Percentiles rank a stretch among this genome's conserved stretches.
These are phyloP conservation scores for Podarcis lilfordi DNA, from an alignment of 2,797 vertebrate genomes.

Conservation along the genomic window DNA sequence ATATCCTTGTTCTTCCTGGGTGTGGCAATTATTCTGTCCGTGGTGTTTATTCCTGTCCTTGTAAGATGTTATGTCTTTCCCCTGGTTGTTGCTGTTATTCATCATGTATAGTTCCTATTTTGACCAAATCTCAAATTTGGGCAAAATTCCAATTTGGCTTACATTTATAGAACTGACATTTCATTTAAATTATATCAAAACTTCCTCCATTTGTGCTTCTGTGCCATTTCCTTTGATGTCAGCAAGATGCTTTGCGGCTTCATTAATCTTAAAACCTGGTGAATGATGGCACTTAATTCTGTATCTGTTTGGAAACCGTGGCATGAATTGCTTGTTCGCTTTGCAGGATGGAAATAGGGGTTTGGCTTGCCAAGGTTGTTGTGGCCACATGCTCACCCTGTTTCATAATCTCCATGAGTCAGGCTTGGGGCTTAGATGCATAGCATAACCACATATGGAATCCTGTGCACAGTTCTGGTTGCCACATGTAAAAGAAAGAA, in stretches of 20 bases:
- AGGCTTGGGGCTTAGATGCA: constrained; percentile 23
- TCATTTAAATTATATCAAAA: background rate
- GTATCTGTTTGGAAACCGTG: constrained; percentile 5
- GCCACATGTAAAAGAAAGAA: background rate
- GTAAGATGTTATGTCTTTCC: background rate
- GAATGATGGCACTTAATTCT: accelerated
- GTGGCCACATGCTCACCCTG: background rate
- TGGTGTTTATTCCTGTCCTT: no score
- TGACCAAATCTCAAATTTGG: background rate
- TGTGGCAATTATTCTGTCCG: no score
- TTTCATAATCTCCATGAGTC: constrained; percentile 52
- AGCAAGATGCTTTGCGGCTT: background rate
- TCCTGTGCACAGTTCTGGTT: background rate
- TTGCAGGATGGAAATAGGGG: background rate
- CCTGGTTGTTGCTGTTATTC: no score
- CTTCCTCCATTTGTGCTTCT: background rate
- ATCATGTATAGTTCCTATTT: no score
- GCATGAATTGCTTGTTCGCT: accelerated
- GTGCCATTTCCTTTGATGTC: background rate
- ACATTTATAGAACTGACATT: background rate
- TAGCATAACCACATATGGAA: background rate
- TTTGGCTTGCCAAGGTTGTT: constrained; percentile 20
- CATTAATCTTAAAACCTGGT: accelerated
- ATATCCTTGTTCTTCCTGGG: no score
- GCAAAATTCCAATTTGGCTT: background rate